Evolutionary conservation across 1,140 invertebrate genomes (phyloP), one percentile per base, ranked within the genome.

Genomic region (Stegodyphus mimosarum): DNA sequence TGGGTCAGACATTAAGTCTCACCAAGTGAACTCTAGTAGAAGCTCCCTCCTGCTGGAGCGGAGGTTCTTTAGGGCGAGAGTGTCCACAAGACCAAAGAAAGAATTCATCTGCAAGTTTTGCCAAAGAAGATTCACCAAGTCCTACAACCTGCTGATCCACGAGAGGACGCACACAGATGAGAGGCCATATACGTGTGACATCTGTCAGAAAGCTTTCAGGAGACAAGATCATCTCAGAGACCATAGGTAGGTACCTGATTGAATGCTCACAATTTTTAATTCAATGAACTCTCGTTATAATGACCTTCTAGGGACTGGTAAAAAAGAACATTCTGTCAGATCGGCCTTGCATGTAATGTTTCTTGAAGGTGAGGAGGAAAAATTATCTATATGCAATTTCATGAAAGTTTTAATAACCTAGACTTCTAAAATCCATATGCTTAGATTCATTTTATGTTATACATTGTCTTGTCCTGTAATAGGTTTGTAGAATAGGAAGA

Each of bases 81-180:
- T 76, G 3, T 88, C 87, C 53, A 86, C 80, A n/a, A 93, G 96
- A 91, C 95, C 96, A 91, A 97, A 98, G 93, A 98, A 97, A 93
- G 96, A 99, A 93, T 99, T 98, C 92, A 96, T 99, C 91, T 99
- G 98, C 92, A 96, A 97, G 89, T 99, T 96, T 90, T 99, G 98
- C 91, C 95, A 96, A 89, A 93, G 98, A 64, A 95, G 98, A 89
- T 99, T 99, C 90, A 98, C 98, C 83, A 99, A 99, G 91, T 96
- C 96, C 33, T 99, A 99, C 92, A 99, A 99, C 90, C 93, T 99
- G 73, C 92, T 99, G 71, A 99, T 99, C 87, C 98, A 99, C 91
- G 96, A 99, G 90, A 93, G 97, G 88, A 99, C 97, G 2, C 98
- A 99, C 90, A 99, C 98, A 4, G 97, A 99, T 91, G 98, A 99